phyloP scores from a whole-genome alignment of 2,888 invertebrate species.

The Lepidocyrtoides sp. region DNA sequence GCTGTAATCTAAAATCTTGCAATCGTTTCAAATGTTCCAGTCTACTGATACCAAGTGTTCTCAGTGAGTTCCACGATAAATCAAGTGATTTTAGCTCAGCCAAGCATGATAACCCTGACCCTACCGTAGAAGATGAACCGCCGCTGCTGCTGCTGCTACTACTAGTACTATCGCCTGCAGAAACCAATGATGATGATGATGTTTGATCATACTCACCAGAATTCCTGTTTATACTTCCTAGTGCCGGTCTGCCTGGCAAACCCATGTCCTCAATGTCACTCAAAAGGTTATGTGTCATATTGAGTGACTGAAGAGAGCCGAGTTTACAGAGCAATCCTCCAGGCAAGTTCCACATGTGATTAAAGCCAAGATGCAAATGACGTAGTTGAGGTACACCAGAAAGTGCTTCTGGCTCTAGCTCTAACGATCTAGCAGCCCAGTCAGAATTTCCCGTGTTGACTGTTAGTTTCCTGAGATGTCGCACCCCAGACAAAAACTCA shows the following conservation, averaged over 20 bases:
- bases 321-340: slow-evolving; percentile 91
- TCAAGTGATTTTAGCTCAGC: slow-evolving; percentile 88
- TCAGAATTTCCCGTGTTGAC: slow-evolving; percentile 93
- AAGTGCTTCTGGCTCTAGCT: slow-evolving; percentile 92
- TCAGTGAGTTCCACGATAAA: slow-evolving; percentile 92
- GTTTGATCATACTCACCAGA: slow-evolving; percentile 32
- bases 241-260: slow-evolving; percentile 87
- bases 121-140: slow-evolving; percentile 1
- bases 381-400: slow-evolving; percentile 93
- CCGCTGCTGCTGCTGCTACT: no score
- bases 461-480: slow-evolving; percentile 90
- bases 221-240: slow-evolving; percentile 57
- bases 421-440: slow-evolving; percentile 93
- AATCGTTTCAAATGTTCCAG: slow-evolving; percentile 91
- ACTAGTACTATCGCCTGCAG: background rate
- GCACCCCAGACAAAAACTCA: slow-evolving; percentile 90
- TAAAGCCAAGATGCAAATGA: slow-evolving; percentile 93
- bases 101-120: slow-evolving; percentile 80
- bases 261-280: slow-evolving; percentile 93
- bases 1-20: slow-evolving; percentile 91
- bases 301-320: slow-evolving; percentile 89
- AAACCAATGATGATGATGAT: slow-evolving; percentile 32
- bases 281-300: slow-evolving; percentile 92
- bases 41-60: slow-evolving; percentile 91
- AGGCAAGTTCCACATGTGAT: slow-evolving; percentile 93